Evolutionary conservation across 2,797 vertebrate genomes (phyloP), one percentile per base, ranked within the genome.

Genomic region (Lacerta viridis): DNA sequence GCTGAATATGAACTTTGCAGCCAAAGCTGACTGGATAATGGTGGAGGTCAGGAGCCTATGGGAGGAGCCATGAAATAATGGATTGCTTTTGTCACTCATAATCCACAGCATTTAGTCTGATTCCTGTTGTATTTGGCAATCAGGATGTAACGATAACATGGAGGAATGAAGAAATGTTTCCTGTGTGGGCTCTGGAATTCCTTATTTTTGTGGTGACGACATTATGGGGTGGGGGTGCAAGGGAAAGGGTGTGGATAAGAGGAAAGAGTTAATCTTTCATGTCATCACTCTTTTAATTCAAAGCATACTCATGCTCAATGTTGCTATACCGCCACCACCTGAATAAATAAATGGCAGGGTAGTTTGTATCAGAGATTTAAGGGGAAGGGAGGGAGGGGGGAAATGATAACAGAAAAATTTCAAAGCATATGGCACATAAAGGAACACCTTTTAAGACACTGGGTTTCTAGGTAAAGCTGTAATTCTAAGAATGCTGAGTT

Each of bases 231-330:
- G 83, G 93, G 91, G 85, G 86, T 36, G 94, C 93, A 93, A 59
- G 92, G 69, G 87, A 36, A 93, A 87, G 85, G 83, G 41, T 90
- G 87, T 10, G 61, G 81, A 85, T 90, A 92, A 93, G 23, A 94
- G 92, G 91, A 95, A 96, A 91, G 94, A 95, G 93, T 94, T 96
- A 94, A 97, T 95, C 91, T 96, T 90, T 93, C 1, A 2, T 94
- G 92, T 95, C 95, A 96, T 94, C 93, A 89, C 85, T 86, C 90
- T 93, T 91, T 91, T 92, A 94, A 96, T 91, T 92, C 93, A 94
- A 93, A 96, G 59, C 79, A 15, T 13, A 95, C 92, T 93, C 87
- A 93, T 91, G 83, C 64, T 89, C 72, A 5, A n/a, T 88, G 1
- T 68, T 90, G 91, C 91, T 94, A 59, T 84, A 88, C 90, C 91